Evolutionary conservation across 2,888 invertebrate species (phyloP).

Genomic region (Apotomis turbidana): DNA sequence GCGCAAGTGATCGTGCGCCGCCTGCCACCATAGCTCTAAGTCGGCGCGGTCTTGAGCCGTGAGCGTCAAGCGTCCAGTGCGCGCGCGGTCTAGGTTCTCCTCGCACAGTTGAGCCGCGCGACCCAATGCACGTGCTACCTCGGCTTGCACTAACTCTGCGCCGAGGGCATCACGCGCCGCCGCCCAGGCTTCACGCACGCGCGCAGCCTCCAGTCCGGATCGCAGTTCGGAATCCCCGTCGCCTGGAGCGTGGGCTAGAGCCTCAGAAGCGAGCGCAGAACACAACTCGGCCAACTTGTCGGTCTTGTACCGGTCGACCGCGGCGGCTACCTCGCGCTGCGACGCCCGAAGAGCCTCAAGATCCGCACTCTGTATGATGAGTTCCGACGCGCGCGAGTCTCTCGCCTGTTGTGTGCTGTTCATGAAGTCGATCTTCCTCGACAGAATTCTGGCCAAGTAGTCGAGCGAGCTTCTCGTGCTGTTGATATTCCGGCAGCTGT

Average conservation of each 20-base stretch:
- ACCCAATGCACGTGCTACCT: slow-evolving; percentile 89
- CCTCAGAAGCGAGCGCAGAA: slow-evolving; percentile 87
- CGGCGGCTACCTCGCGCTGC: slow-evolving; percentile 85
- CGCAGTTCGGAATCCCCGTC: slow-evolving; percentile 65
- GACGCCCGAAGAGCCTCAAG: slow-evolving; percentile 79
- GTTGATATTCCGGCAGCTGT: slow-evolving; percentile 67
- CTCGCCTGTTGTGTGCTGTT: slow-evolving; percentile 59
- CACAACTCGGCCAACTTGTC: slow-evolving; percentile 88
- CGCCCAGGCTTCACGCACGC: slow-evolving; percentile 89
- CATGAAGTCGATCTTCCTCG: slow-evolving; percentile 86
- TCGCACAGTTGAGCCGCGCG: slow-evolving; percentile 89
- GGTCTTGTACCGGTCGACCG: slow-evolving; percentile 86
- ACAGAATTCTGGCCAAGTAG: slow-evolving; percentile 89
- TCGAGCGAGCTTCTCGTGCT: slow-evolving; percentile 83
- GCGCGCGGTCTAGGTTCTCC: slow-evolving; percentile 80
- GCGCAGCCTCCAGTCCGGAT: slow-evolving; percentile 83
- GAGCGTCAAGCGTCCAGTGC: slow-evolving; percentile 84
- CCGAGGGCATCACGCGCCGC: slow-evolving; percentile 90
- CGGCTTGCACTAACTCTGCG: slow-evolving; percentile 89
- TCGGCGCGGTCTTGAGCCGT: slow-evolving; percentile 87
- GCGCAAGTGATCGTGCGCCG: slow-evolving; percentile 88
- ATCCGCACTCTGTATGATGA: slow-evolving; percentile 74
- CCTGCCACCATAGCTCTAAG: slow-evolving; percentile 89
- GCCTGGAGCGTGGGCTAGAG: slow-evolving; percentile 83
- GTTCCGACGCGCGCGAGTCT: slow-evolving; percentile 63